A percentile compares a stretch with the other conserved stretches of the same genome.
Evolutionary conservation across 23 tunicate genomes (phyloP).

Genomic region (Trididemnum nubilum): DNA sequence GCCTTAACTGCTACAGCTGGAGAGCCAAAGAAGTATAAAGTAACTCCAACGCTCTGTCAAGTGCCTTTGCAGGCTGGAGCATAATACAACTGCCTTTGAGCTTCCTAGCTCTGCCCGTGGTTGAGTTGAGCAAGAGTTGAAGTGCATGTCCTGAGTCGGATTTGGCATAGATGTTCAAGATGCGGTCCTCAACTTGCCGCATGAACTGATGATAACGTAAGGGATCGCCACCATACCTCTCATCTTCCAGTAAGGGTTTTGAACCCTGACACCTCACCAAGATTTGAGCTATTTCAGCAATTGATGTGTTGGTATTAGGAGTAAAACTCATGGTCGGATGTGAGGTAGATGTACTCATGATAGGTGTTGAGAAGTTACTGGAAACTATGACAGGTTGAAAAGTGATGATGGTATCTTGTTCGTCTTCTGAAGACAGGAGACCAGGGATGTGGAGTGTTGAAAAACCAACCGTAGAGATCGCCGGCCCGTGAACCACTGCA

Average conservation of each 20-base stretch:
- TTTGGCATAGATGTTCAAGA: not conserved
- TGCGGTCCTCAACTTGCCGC: conserved; percentile 26
- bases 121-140: conserved; percentile 4
- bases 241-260: not conserved
- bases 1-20: conserved; percentile 15
- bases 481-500: conserved; percentile 11
- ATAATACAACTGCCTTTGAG: conserved; percentile 5
- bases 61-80: not conserved
- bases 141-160: conserved; percentile 17
- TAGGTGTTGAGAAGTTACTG: not conserved
- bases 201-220: conserved; percentile 18
- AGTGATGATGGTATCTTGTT: not conserved
- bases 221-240: conserved; percentile 15
- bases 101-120: conserved; percentile 22
- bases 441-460: not conserved
- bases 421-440: not conserved
- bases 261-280: conserved; percentile 28
- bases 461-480: not conserved
- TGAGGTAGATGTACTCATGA: not conserved
- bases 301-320: not conserved
- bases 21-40: not conserved
- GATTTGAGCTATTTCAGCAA: not conserved
- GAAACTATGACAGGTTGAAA: not conserved
- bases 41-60: not conserved
- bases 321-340: not conserved